Evolutionary conservation across 2,888 invertebrate species (phyloP).

Genomic region (Scaptomyza parva): DNA sequence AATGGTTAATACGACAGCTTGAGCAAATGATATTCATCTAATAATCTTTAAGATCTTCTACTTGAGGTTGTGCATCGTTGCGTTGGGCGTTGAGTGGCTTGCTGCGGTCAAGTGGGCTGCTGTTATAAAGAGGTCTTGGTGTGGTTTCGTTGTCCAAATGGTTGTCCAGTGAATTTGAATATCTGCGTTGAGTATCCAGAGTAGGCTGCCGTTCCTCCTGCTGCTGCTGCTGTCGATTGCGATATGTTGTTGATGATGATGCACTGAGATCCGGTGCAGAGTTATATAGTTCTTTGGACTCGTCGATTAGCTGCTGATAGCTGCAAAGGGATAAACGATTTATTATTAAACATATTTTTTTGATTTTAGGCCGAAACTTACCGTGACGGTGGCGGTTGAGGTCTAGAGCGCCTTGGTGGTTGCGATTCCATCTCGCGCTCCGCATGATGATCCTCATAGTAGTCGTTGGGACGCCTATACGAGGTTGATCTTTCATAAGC

Average conservation of each 20-base stretch:
- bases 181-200: slow-evolving; percentile 11
- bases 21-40: background rate
- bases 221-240: slow-evolving; percentile 7
- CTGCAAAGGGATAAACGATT: slow-evolving; percentile 19
- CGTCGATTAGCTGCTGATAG: slow-evolving; percentile 44
- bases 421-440: slow-evolving; percentile 85
- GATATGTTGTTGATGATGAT: slow-evolving; percentile 7
- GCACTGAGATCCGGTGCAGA: slow-evolving; percentile 41
- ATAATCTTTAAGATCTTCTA: slow-evolving; percentile 1
- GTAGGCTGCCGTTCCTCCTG: slow-evolving; percentile 3
- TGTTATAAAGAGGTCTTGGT: slow-evolving; percentile 55
- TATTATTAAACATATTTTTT: background rate
- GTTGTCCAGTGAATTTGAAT: slow-evolving; percentile 33
- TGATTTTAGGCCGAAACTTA: background rate
- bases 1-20: too few relatives aligned
- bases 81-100: background rate
- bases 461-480: slow-evolving; percentile 86
- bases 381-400: slow-evolving; percentile 27
- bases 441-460: background rate
- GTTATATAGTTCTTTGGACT: slow-evolving; percentile 37
- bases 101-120: slow-evolving; percentile 52
- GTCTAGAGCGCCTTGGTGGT: slow-evolving; percentile 88
- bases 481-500: slow-evolving; percentile 12
- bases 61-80: slow-evolving; percentile 27
- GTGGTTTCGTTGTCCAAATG: slow-evolving; percentile 45